Conservation (phyloP, 2,797 vertebrate genomes). For the Anniella stebbinsi region DNA sequence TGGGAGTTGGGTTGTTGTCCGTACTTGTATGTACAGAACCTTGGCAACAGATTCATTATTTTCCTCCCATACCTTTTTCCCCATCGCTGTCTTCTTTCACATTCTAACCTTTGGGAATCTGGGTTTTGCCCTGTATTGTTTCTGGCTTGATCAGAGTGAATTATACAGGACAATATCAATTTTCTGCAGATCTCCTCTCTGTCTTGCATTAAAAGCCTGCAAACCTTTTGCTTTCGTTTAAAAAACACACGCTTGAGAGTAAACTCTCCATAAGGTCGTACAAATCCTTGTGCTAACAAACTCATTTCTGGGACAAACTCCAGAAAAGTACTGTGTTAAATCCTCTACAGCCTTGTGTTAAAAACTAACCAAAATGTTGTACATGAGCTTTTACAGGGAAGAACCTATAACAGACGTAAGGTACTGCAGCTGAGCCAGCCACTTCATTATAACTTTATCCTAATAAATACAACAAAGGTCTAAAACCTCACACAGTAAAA, state of each 20-base stretch:
- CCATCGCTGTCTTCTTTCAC: not conserved
- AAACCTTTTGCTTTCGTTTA: not conserved
- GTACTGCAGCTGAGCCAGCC: not conserved
- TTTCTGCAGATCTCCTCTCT: not conserved
- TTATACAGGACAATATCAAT: not conserved
- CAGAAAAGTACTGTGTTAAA: no score
- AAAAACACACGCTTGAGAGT: not conserved
- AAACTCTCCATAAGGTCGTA: not conserved
- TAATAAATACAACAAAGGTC: not conserved
- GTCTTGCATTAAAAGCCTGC: not conserved
- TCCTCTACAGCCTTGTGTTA: not conserved
- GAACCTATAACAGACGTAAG: not conserved
- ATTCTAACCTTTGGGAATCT: not conserved
- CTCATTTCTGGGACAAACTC: not conserved
- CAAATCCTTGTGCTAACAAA: not conserved
- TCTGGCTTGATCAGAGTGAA: not conserved
- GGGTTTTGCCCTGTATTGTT: not conserved
- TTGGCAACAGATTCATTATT: not conserved
- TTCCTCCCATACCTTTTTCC: not conserved
- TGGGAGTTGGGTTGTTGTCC: not conserved
- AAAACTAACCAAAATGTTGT: not conserved
- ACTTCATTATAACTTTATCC: not conserved
- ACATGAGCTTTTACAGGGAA: not conserved
- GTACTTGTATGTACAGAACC: not conserved
- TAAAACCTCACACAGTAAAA: not conserved